Conservation (phyloP, 2,797 vertebrate genomes). For the Peromyscus aztecus region DNA sequence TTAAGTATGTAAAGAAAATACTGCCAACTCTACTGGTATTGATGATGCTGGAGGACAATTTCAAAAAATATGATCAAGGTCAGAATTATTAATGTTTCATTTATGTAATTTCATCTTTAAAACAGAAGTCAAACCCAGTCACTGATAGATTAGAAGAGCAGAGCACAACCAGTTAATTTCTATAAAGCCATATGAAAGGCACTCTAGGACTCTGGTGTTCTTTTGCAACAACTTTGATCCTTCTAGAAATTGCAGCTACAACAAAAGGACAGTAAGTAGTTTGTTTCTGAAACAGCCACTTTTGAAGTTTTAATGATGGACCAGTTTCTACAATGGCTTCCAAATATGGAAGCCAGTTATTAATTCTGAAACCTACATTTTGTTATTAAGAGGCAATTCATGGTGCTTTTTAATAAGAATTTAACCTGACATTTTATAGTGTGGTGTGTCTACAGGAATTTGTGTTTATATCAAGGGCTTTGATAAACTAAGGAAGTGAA, state of each 20-base stretch:
- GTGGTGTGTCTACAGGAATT: background rate
- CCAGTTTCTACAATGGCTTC: background rate
- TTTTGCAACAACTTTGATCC: background rate
- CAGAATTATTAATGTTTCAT: constrained; percentile 6
- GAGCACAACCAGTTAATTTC: background rate
- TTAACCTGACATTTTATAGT: background rate
- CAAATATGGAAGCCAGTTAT: background rate
- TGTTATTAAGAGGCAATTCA: constrained; percentile 27
- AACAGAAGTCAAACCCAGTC: background rate
- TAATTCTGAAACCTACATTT: background rate
- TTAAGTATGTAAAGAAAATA: constrained; percentile 8
- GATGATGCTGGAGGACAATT: background rate
- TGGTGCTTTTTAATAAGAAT: constrained; percentile 1
- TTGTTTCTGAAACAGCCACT: background rate
- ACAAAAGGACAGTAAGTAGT: too few relatives aligned
- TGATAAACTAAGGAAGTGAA: constrained; percentile 32
- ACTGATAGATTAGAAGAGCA: background rate
- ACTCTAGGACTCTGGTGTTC: background rate
- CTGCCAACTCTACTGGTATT: background rate
- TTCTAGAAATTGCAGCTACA: background rate
- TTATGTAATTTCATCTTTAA: constrained; percentile 38
- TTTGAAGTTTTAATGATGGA: background rate
- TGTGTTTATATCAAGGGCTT: background rate
- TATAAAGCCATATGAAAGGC: background rate
- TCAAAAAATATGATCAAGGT: background rate